A percentile compares a stretch with the other conserved stretches of the same genome.
Conservation (phyloP, 2,888 invertebrate species). For the Ganaspis brasiliensis region DNA sequence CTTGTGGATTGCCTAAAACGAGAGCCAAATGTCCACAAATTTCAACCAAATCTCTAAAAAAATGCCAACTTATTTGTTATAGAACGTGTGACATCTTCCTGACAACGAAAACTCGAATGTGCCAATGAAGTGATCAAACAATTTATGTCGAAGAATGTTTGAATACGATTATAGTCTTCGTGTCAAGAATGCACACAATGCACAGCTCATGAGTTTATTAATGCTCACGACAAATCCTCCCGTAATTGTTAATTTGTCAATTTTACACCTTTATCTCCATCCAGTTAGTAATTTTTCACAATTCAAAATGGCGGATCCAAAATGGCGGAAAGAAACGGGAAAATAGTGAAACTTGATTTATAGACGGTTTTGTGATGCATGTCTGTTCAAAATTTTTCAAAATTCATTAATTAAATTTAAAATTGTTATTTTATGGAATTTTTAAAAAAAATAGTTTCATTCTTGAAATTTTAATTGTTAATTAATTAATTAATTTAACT, state of each 20-base stretch:
- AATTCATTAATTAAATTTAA: too few species aligned
- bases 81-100: conserved; percentile 72
- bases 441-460: too few species aligned
- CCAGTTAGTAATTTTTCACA: neutral
- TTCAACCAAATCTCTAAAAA: conserved; percentile 65
- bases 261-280: neutral
- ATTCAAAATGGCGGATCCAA: too few species aligned
- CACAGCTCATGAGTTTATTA: neutral
- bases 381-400: too few species aligned
- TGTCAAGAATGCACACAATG: conserved; percentile 66
- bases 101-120: conserved; percentile 67
- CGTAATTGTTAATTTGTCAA: conserved; percentile 14
- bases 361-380: too few species aligned
- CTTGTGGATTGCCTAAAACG: conserved; percentile 29
- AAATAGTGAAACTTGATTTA: too few species aligned
- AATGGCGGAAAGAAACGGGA: too few species aligned
- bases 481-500: too few species aligned
- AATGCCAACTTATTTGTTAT: conserved; percentile 68
- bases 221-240: conserved; percentile 1
- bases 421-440: too few species aligned
- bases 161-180: conserved; percentile 69
- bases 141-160: conserved; percentile 72
- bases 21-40: conserved; percentile 58
- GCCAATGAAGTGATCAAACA: conserved; percentile 72
- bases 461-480: too few species aligned